Evolutionary conservation across 35 echinoderm and acorn worm genomes (phyloP).

Genomic region (Ophioderma brevispina): DNA sequence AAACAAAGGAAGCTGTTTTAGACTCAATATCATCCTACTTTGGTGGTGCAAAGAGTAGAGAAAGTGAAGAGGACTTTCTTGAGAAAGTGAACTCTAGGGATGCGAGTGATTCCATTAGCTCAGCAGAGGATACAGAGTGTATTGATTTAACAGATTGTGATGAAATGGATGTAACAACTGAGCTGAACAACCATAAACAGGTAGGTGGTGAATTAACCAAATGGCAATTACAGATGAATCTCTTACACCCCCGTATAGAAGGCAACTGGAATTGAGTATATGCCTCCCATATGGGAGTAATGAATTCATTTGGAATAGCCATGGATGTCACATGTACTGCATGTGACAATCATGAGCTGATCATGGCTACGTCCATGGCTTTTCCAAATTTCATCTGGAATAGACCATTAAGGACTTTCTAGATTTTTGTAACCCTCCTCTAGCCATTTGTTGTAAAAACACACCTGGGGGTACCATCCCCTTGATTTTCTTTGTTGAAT

Average conservation of each 20-base stretch:
- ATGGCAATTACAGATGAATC: background rate
- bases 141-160: background rate
- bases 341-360: too few relatives aligned
- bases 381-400: too few relatives aligned
- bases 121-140: background rate
- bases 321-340: too few relatives aligned
- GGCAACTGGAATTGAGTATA: too few relatives aligned
- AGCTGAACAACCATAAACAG: background rate
- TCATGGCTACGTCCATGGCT: too few relatives aligned
- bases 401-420: too few relatives aligned
- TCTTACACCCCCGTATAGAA: background rate
- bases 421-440: too few relatives aligned
- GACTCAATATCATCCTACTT: background rate
- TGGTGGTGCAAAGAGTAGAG: background rate
- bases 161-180: background rate
- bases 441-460: too few relatives aligned
- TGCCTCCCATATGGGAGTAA: too few relatives aligned
- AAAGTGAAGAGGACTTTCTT: background rate
- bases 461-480: too few relatives aligned
- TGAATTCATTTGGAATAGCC: too few relatives aligned
- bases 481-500: too few relatives aligned
- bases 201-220: background rate
- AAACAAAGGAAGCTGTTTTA: background rate
- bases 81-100: background rate
- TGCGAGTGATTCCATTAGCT: background rate